Percentiles rank a stretch among this genome's conserved stretches.
These are phyloP conservation scores for Lycia hirtaria DNA, from an alignment of 2,888 invertebrate genomes.

Conservation along the genomic window DNA sequence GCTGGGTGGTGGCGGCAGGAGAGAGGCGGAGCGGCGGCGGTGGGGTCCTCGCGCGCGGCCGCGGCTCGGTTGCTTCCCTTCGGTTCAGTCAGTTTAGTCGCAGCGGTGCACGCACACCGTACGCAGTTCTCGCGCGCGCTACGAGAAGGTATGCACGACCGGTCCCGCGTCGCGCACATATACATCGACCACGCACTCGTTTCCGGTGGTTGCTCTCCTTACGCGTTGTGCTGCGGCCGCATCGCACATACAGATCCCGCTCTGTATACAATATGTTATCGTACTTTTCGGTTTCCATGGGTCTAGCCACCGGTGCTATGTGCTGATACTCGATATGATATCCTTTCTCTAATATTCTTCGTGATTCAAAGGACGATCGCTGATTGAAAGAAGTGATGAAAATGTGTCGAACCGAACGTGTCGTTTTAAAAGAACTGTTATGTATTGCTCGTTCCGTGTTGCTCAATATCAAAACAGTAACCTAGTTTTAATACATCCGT, in stretches of 20 bases:
- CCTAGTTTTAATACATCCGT: constrained; percentile 49
- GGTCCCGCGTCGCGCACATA: constrained; percentile 45
- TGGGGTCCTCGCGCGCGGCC: constrained; percentile 72
- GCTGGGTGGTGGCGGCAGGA: constrained; percentile 75
- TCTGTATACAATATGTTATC: constrained; percentile 47
- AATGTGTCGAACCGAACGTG: constrained; percentile 66
- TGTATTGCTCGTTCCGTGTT: constrained; percentile 48
- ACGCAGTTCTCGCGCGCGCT: constrained; percentile 85
- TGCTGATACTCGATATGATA: constrained; percentile 15
- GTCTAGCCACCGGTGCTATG: constrained; percentile 28
- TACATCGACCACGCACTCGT: constrained; percentile 67
- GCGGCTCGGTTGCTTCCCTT: constrained; percentile 68
- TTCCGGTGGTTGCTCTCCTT: constrained; percentile 77
- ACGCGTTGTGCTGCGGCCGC: no score
- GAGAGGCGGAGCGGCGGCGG: constrained; percentile 70
- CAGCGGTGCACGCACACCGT: constrained; percentile 85
- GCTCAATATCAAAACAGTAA: constrained; percentile 54
- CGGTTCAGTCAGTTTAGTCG: constrained; percentile 78
- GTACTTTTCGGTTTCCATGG: constrained; percentile 39
- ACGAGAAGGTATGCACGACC: constrained; percentile 79
- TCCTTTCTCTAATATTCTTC: constrained; percentile 32
- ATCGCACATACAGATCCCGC: constrained; percentile 42
- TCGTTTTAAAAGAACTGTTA: constrained; percentile 24
- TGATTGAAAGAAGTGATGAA: constrained; percentile 45
- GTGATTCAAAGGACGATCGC: constrained; percentile 21